Evolutionary conservation across 2,797 vertebrate genomes (phyloP), one percentile per base, ranked within the genome.

Genomic region (Pseudochaenichthys georgianus): DNA sequence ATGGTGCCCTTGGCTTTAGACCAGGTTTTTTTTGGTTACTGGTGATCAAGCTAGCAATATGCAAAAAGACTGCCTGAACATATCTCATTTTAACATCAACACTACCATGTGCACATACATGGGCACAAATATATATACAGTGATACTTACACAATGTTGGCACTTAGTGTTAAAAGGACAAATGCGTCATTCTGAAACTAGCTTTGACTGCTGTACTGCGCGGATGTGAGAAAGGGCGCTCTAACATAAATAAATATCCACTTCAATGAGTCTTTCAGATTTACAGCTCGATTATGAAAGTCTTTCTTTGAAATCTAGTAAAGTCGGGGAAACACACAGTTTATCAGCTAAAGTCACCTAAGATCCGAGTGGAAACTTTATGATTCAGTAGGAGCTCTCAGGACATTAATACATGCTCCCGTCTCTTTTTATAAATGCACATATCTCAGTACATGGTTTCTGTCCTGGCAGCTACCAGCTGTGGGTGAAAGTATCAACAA

Each of bases 401-500:
- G 41, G 59, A 41, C 46, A 50, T 5, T 47, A 51, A 17, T 9
- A 23, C 17, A 28, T 6, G 7, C 9, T 31, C 5, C 23, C 15
- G n/a, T 3, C 16, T 31, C 64, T 48, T 21, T 16, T 41, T 54
- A 54, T 17, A 34, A 73, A 73, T 3, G 58, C 58, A 34, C 70
- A 6, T 31, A 21, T 8, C 17, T 0, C 11, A 9, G 50, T 31
- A 9, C 75, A 64, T 58, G 70, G 70, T 71, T 78, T 53, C 62
- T 68, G 60, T 73, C 85, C 60, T 10, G 54, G 64, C 70, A 9
- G 21, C 53, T 16, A 71, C 55, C 52, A 0, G 75, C 76, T n/a
- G 72, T 13, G 57, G 67, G 68, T n/a, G 0, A 17, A 23, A 66
- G 63, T 21, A 38, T 73, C 82, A 75, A 68, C 77, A 64, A 19